These are phyloP conservation scores for Mystacornis crossleyi DNA, from an alignment of 2,113 vertebrate species.

Conservation along the genomic window DNA sequence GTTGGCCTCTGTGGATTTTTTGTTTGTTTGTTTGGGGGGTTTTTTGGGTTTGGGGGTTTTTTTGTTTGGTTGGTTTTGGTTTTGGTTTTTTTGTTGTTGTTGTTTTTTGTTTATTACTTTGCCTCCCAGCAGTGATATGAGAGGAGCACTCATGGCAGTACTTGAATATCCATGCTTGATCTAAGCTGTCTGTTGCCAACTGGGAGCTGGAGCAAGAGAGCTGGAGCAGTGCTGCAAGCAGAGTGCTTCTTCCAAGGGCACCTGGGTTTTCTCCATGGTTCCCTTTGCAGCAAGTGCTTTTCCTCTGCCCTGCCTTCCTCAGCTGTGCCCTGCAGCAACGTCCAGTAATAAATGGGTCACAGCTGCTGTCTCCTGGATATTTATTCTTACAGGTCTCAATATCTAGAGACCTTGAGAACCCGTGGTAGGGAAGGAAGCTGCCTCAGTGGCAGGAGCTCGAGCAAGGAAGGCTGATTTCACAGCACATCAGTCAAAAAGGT, in stretches of 20 bases:
- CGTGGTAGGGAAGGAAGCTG: neutral
- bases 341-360: constrained; percentile 67
- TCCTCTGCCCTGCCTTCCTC: constrained; percentile 28
- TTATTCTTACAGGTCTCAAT: constrained; percentile 37
- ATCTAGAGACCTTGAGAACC: constrained; percentile 47
- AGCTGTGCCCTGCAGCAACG: constrained; percentile 57
- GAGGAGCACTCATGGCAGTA: neutral
- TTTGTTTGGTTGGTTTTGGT: neutral
- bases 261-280: neutral
- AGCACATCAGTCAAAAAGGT: neutral
- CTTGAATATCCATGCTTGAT: neutral
- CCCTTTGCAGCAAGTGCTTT: neutral
- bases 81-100: neutral
- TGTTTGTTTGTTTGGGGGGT: neutral
- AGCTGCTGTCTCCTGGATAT: constrained; percentile 45
- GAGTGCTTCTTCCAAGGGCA: constrained; percentile 45
- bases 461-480: neutral
- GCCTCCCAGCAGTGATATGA: neutral
- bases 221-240: neutral
- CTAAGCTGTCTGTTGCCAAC: neutral
- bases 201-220: neutral
- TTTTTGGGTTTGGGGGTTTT: neutral
- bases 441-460: neutral
- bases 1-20: neutral
- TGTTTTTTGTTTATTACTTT: neutral